These are phyloP conservation scores for Champsocephalus esox DNA, from an alignment of 2,797 vertebrate species.

Conservation along the genomic window DNA sequence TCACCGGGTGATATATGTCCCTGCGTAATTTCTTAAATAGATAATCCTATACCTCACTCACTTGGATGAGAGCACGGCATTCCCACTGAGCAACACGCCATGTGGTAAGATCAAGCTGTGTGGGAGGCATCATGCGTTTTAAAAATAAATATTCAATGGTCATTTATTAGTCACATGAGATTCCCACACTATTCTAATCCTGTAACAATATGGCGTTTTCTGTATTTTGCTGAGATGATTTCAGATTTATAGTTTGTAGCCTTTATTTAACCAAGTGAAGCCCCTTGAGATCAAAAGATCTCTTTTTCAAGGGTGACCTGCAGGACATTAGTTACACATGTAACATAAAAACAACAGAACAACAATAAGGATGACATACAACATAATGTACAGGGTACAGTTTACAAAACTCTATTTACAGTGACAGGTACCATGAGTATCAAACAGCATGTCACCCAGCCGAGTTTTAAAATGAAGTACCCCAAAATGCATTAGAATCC, in stretches of 20 bases:
- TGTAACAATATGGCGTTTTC: conserved; percentile 28
- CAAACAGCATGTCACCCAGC: too few relatives aligned
- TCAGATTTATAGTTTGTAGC: not conserved
- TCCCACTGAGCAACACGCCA: conserved; percentile 24
- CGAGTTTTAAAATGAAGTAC: not conserved
- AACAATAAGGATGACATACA: too few relatives aligned
- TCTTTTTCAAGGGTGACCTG: too few relatives aligned
- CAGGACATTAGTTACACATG: too few relatives aligned
- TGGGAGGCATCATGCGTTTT: conserved; percentile 52
- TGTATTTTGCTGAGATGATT: conserved; percentile 23
- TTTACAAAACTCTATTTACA: too few relatives aligned
- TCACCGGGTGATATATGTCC: conserved; percentile 38
- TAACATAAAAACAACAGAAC: too few relatives aligned
- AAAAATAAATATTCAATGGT: conserved; percentile 49
- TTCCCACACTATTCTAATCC: conserved; percentile 45
- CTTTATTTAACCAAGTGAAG: too few relatives aligned
- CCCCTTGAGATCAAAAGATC: too few relatives aligned
- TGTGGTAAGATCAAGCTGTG: conserved; percentile 37
- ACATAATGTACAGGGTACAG: too few relatives aligned
- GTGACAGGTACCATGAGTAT: too few relatives aligned
- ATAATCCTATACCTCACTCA: conserved; percentile 52
- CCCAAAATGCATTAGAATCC: not conserved
- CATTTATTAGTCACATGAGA: conserved; percentile 55
- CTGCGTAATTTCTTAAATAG: conserved; percentile 52
- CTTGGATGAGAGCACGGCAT: conserved; percentile 24